Conservation (phyloP, 2,797 vertebrate genomes). For the Coendou prehensilis region DNA sequence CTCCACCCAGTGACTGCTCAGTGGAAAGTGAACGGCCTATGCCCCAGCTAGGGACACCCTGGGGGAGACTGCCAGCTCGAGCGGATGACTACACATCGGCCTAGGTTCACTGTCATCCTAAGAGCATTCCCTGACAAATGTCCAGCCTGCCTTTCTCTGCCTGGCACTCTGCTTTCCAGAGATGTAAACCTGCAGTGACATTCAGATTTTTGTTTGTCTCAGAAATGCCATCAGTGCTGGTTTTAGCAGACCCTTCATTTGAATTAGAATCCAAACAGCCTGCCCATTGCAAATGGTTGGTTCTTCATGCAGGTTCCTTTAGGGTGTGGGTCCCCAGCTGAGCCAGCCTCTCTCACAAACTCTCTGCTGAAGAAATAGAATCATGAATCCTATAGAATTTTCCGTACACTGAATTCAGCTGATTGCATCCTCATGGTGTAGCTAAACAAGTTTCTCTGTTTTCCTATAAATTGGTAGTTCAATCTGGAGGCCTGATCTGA, state of each 20-base stretch:
- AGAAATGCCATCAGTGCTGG: neutral
- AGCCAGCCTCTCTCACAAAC: neutral
- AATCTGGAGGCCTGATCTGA: neutral
- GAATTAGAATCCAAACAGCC: neutral
- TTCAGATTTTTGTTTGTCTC: neutral
- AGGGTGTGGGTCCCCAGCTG: neutral
- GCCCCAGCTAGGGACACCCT: too few relatives aligned
- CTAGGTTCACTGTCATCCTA: neutral
- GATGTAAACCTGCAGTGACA: neutral
- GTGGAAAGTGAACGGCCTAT: neutral
- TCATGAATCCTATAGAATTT: neutral
- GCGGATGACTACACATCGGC: neutral
- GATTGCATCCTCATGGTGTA: neutral
- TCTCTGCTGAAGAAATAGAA: neutral
- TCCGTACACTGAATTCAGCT: neutral
- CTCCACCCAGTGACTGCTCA: neutral
- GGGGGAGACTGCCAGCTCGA: neutral
- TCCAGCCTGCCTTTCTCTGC: neutral
- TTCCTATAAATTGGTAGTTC: neutral
- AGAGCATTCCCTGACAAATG: neutral
- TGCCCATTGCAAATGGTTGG: neutral
- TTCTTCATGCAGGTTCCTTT: neutral
- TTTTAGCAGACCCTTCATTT: neutral
- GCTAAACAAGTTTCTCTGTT: neutral
- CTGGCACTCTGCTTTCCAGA: neutral